Percentiles rank a stretch among this genome's conserved stretches.
phyloP scores from a whole-genome alignment of 2,797 vertebrate species.

The Danio tinwini region DNA sequence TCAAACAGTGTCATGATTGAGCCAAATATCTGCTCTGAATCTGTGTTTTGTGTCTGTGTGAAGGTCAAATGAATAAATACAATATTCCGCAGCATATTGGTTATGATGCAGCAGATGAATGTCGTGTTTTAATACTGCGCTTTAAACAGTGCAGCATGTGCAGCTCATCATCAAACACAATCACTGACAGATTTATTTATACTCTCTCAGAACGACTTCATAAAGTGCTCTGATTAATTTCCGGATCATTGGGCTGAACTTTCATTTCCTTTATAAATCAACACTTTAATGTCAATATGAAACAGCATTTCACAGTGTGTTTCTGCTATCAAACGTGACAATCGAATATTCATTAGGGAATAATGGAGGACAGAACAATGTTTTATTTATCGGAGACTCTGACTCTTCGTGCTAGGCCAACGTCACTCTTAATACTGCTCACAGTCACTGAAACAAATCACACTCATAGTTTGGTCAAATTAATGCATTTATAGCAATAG shows the following conservation, averaged over 20 bases:
- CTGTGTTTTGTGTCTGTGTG: not conserved
- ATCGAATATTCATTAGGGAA: not conserved
- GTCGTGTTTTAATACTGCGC: not conserved
- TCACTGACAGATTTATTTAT: slow-evolving; percentile 29
- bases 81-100: not conserved
- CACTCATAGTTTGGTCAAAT: no score
- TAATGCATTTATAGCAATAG: no score
- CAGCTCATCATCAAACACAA: not conserved
- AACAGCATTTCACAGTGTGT: not conserved
- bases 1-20: not conserved
- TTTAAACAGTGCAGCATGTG: not conserved
- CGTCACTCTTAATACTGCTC: not conserved
- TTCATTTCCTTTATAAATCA: not conserved
- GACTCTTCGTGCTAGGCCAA: no score
- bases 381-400: not conserved
- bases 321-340: not conserved
- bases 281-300: not conserved
- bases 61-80: not conserved
- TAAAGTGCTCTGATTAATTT: not conserved
- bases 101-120: not conserved
- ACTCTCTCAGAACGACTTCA: not conserved
- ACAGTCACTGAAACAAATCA: not conserved
- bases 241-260: not conserved
- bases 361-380: not conserved
- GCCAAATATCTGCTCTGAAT: slow-evolving; percentile 15